A percentile compares a stretch with the other conserved stretches of the same genome.
These are phyloP conservation scores for Helogale parvula DNA, from an alignment of 2,113 vertebrate genomes.

Conservation along the genomic window DNA sequence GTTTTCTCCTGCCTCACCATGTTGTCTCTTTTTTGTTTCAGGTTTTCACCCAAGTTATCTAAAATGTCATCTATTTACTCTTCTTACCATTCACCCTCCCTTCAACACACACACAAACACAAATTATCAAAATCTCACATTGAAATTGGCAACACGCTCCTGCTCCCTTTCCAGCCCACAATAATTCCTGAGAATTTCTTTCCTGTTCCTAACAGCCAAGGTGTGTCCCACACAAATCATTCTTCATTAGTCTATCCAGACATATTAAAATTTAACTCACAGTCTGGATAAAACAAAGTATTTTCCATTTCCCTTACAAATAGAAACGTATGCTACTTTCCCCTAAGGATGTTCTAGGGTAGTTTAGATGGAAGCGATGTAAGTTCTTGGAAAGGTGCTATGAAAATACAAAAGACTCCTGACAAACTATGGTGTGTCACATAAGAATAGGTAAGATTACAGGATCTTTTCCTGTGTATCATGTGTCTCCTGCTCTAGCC, in stretches of 20 bases:
- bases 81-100: not conserved
- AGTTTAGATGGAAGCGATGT: not conserved
- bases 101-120: not conserved
- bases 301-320: conserved; percentile 12
- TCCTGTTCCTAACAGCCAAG: not conserved
- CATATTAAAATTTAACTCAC: conserved; percentile 24
- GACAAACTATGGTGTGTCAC: not conserved
- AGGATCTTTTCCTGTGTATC: conserved; percentile 50
- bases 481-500: conserved; percentile 64
- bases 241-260: not conserved
- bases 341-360: not conserved
- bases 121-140: not conserved
- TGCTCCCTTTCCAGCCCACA: not conserved
- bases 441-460: conserved; percentile 49
- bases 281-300: not conserved
- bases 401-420: conserved; percentile 59
- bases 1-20: not conserved
- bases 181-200: not conserved
- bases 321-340: conserved; percentile 33
- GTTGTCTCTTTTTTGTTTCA: not conserved
- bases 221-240: not conserved
- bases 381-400: conserved; percentile 41
- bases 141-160: not conserved
- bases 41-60: conserved; percentile 8
- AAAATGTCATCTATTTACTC: conserved; percentile 45